Evolutionary conservation across 2,797 vertebrate species (phyloP), one percentile per base, ranked within the genome.

Genomic region (Tragopan temminckii): DNA sequence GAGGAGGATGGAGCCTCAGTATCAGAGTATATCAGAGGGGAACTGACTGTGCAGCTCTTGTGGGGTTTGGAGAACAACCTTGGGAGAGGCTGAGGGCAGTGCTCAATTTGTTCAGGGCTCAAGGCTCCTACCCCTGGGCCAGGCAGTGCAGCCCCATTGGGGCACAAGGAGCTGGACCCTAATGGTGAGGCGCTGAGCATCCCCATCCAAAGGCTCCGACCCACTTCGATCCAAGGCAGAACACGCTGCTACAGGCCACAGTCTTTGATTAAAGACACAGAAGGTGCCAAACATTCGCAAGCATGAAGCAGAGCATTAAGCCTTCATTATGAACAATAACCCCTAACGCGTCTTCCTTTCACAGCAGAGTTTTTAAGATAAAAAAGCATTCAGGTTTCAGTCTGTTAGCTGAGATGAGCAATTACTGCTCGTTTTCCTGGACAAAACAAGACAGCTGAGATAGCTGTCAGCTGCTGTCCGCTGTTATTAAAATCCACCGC

Each of bases 401-500:
- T 8, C 81, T 38, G 21, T 18, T 24, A 14, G 75, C 43, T 7
- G 70, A 80, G 53, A 57, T 21, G n/a, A 81, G 71, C 64, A 77
- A 61, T 71, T 85, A 62, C 61, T 78, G 77, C 61, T 81, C 55
- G 45, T 72, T 68, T 66, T 15, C 17, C 46, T 15, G 91, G 86
- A 40, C 77, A 63, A 33, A 66, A 45, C 24, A 3, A 8, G 5
- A 62, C 29, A 24, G 25, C 59, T 5, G 25, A 25, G 38, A 36
- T 16, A 53, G 62, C 72, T 68, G 63, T 36, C 62, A 59, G 77
- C 82, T 63, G 75, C 82, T 84, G 70, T 33, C 75, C 64, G 45
- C 21, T 82, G 63, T 55, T 40, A 46, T 61, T 40, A 48, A 79
- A 87, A 43, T 70, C 90, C 80, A 74, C 63, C 88, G 48, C 77